Evolutionary conservation across 2,113 vertebrate genomes (phyloP).

Genomic region (Machaerirhynchus nigripectus): DNA sequence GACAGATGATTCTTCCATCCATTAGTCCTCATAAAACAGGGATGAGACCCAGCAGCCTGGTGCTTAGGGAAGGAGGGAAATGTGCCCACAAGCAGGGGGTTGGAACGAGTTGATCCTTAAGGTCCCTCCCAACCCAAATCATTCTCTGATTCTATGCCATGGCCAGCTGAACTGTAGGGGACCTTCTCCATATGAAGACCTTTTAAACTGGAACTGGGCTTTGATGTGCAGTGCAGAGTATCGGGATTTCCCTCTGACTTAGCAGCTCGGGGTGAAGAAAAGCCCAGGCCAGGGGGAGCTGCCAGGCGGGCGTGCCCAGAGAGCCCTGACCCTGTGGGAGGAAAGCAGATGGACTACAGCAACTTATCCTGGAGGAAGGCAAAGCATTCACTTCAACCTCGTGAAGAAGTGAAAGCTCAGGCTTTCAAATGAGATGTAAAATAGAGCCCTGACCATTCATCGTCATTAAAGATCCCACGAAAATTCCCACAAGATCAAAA

Average conservation of each 20-base stretch:
- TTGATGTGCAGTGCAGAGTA: background rate
- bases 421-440: constrained; percentile 35
- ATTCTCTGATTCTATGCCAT: background rate
- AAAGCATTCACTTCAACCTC: background rate
- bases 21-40: background rate
- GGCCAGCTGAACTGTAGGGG: background rate
- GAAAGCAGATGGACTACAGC: background rate
- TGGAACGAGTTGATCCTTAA: background rate
- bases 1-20: background rate
- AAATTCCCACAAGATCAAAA: constrained; percentile 30
- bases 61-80: background rate
- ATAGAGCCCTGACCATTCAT: constrained; percentile 38
- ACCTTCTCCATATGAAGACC: background rate
- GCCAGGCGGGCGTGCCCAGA: background rate
- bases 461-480: constrained; percentile 10
- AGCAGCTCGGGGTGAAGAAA: background rate
- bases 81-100: background rate
- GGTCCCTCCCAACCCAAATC: background rate
- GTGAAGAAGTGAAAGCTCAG: background rate
- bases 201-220: background rate
- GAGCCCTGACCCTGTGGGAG: background rate
- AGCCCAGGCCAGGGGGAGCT: rapidly evolving
- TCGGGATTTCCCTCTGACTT: background rate
- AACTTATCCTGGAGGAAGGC: background rate
- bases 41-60: background rate